A percentile compares a stretch with the other conserved stretches of the same genome.
phyloP scores from a whole-genome alignment of 2,888 invertebrate species.

The Macaria notata region DNA sequence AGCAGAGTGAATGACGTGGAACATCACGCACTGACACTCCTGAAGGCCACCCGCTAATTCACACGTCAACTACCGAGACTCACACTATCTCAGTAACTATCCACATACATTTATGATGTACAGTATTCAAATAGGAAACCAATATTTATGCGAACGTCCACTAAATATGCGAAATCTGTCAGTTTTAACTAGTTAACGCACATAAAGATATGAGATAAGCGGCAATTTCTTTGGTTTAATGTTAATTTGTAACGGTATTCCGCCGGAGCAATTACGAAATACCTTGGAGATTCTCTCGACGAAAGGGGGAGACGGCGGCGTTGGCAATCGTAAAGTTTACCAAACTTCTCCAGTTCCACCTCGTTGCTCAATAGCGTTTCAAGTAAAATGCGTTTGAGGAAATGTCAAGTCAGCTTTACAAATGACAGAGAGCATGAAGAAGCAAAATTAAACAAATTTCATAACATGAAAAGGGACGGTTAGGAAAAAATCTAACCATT shows the following conservation, averaged over 20 bases:
- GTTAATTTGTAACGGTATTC: slow-evolving; percentile 44
- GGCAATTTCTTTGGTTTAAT: slow-evolving; percentile 43
- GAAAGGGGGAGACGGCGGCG: slow-evolving; percentile 35
- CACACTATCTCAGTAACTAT: slow-evolving; percentile 18
- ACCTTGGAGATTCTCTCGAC: slow-evolving; percentile 37
- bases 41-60: slow-evolving; percentile 10
- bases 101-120: slow-evolving; percentile 1
- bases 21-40: neutral
- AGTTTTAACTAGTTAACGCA: slow-evolving; percentile 32
- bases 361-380: slow-evolving; percentile 14
- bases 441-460: slow-evolving; percentile 60
- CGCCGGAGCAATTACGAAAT: slow-evolving; percentile 51
- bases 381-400: slow-evolving; percentile 31
- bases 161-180: slow-evolving; percentile 43
- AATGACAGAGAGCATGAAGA: slow-evolving; percentile 66
- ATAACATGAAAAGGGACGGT: slow-evolving; percentile 37
- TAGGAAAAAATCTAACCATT: slow-evolving; percentile 45
- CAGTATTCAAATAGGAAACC: slow-evolving; percentile 12
- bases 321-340: slow-evolving; percentile 50
- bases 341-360: slow-evolving; percentile 17
- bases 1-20: neutral
- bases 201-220: slow-evolving; percentile 44
- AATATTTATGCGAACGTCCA: slow-evolving; percentile 38
- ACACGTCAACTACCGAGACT: slow-evolving; percentile 10
- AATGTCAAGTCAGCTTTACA: slow-evolving; percentile 63